Evolutionary conservation across 2,113 vertebrate species (phyloP), one percentile per base, ranked within the genome.

Genomic region (Microtus ochrogaster): DNA sequence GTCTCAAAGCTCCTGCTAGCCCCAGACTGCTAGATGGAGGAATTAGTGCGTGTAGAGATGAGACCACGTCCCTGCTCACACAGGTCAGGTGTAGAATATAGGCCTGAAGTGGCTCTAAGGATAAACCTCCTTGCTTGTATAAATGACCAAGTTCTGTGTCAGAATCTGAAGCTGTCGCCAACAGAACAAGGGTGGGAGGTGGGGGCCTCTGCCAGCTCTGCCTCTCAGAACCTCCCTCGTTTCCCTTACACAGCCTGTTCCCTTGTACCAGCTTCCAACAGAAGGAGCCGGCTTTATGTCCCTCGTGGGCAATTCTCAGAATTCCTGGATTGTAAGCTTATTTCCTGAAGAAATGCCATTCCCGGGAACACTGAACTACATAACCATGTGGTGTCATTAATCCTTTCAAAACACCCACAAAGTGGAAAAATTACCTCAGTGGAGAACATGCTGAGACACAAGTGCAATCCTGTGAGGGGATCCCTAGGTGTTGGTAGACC

Each of bases 301-400:
- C 26, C 68, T 68, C 21, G 14, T 1, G 0, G 49, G 84, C 84
- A 76, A 0, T 85, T 82, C 72, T 86, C 78, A 88, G 79, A 52
- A 90, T 41, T 96, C 93, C 77, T 58, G 14, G 90, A 95, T 30
- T 68, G 3, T 89, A 94, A 94, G 26, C 49, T 79, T 81, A 66
- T 96, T 95, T 96, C 89, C 79, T 76, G 36, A 52, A 26, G 41
- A 94, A 84, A 91, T 93, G 17, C n/a, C 36, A 87, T 94, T 36
- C 84, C 58, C 88, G 58, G 63, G 24, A 79, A 61, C 33, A 16
- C 65, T 91, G 79, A 30, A 87, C 70, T 79, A 0, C n/a, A 49
- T 58, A 28, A 76, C 79, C 92, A 58, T 1, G 0, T 84, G 73
- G 77, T 65, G 19, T 88, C 66, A 52, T 92, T 92, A 92, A 93